Base-by-base conservation (phyloP, 2,113 vertebrate genomes). In the Mirza zaza region DNA sequence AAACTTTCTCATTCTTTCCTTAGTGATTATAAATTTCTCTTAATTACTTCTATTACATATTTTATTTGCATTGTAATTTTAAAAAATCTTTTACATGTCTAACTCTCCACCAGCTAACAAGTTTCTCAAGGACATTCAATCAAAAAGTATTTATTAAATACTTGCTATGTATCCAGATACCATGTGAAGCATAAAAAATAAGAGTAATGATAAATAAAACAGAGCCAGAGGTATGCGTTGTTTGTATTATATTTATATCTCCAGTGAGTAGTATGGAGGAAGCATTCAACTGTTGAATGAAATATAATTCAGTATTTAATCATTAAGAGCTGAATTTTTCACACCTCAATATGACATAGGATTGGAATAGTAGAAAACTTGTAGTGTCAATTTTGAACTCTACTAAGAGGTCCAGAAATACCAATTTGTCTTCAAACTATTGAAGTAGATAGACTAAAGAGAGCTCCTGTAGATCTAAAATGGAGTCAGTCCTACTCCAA, bases 41-140 rank as follows among this genome's bases (percentile, higher is more conserved):
- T 42, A 81, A 86, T 92, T 73, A 39, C 11, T 80, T 95, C 18
- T 95, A 75, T 52, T 48, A 89, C 63, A 23, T 77, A 71, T 77
- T 86, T 96, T 82, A 73, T 85, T 68, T 96, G 11, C 34, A 75
- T 34, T 91, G 34, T 65, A 70, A 71, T 57, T 67, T 79, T 6
- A 2, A 87, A 85, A 96, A 84, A 82, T 87, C 4, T 67, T 68
- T 93, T 68, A 80, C 36, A 73, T 5, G 7, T 67, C 34, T 68
- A 87, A 91, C 20, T 85, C 23, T 71, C 76, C 48, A 77, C 29
- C 59, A 86, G 36, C 9, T 39, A 91, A 90, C 73, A 90, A 83
- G 29, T 67, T 97, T 90, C 55, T 92, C 55, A 92, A 95, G 73
- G 59, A 82, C 27, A 85, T 50, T 67, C 27, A 88, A 91, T 73